Evolutionary conservation across 2,113 vertebrate species (phyloP).

Genomic region (Microcebus ravelobensis): DNA sequence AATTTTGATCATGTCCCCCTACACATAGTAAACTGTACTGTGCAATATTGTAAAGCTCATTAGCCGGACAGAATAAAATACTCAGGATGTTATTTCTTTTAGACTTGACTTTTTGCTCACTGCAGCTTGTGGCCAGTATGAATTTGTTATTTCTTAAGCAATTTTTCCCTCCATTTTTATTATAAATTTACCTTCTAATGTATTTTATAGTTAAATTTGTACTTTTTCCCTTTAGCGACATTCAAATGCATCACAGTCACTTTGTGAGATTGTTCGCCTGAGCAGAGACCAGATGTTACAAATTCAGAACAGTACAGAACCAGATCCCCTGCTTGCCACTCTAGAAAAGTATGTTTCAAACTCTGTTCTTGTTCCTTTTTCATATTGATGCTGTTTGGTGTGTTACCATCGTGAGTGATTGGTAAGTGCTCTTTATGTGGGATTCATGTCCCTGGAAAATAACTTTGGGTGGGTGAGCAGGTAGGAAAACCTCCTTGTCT

Average conservation of each 20-base stretch:
- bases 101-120: not conserved
- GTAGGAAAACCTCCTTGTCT: not conserved
- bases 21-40: not conserved
- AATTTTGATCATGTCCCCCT: not conserved
- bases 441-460: not conserved
- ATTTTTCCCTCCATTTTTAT: not conserved
- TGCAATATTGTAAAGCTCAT: not conserved
- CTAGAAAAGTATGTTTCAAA: conserved; percentile 93
- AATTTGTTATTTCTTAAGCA: not conserved
- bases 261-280: conserved; percentile 98
- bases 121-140: not conserved
- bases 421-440: not conserved
- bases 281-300: conserved; percentile 99
- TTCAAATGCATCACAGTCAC: conserved; percentile 98
- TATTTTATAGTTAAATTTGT: conserved; percentile 49
- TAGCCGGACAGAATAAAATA: not conserved
- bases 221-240: conserved; percentile 89
- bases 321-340: conserved; percentile 96
- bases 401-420: not conserved
- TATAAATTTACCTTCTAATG: not conserved
- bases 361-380: not conserved
- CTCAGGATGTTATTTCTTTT: not conserved
- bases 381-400: not conserved
- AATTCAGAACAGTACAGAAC: conserved; percentile 95
- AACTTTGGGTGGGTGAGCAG: not conserved